These are phyloP conservation scores for Acipenser ruthenus DNA, from an alignment of 2,797 vertebrate species.

Conservation along the genomic window DNA sequence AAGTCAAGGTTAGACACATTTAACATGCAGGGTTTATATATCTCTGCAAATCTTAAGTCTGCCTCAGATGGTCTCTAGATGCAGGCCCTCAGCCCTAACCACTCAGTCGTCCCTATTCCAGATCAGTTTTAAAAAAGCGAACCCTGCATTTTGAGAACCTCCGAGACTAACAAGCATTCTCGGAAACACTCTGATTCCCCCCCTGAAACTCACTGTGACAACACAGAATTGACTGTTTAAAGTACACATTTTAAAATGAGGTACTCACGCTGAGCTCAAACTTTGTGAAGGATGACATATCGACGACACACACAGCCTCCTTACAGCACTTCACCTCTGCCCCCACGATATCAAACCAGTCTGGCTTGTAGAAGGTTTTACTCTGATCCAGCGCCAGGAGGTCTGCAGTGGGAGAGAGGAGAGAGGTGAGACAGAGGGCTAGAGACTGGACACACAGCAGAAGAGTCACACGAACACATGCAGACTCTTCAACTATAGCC, in stretches of 20 bases:
- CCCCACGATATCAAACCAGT: constrained; percentile 97
- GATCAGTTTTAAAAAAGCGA: too few species aligned
- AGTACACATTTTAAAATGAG: neutral
- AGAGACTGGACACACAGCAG: neutral
- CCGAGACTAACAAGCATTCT: too few species aligned
- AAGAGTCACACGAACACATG: neutral
- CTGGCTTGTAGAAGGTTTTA: constrained; percentile 97
- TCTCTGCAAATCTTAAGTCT: too few species aligned
- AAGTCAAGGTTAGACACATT: too few species aligned
- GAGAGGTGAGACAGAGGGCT: neutral
- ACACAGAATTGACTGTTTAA: neutral
- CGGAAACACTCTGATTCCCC: too few species aligned
- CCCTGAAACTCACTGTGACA: too few species aligned
- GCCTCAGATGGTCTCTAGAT: too few species aligned
- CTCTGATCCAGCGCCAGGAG: constrained; percentile 88
- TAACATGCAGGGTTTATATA: too few species aligned
- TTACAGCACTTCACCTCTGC: constrained; percentile 96
- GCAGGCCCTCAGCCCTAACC: too few species aligned
- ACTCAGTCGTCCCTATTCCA: too few species aligned
- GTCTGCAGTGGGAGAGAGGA: constrained; percentile 52
- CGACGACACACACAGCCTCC: constrained; percentile 92
- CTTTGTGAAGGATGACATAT: constrained; percentile 99
- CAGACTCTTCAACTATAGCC: too few species aligned
- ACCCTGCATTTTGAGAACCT: too few species aligned
- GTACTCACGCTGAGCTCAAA: constrained; percentile 92